Evolutionary conservation across 2,113 vertebrate species (phyloP), one percentile per base, ranked within the genome.

Genomic region (Bothrops jararaca): DNA sequence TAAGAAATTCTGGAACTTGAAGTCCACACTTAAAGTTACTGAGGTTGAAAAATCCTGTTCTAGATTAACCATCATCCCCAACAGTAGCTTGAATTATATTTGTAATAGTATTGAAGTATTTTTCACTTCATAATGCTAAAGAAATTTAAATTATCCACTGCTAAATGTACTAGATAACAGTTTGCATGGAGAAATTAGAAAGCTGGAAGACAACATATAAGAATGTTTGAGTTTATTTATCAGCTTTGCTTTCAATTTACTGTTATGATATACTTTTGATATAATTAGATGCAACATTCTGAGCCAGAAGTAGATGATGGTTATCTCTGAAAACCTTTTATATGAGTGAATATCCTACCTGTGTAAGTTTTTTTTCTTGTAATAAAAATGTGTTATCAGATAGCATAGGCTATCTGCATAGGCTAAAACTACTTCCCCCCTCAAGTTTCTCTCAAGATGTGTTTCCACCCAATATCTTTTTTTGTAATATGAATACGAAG

Each of bases 121-220:
- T 93, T 48, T 0, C 2, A 80, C 3, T 23, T 93, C 54, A 34
- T 0, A n/a, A 69, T 90, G 87, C 15, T n/a, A 18, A 92, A 56
- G 57, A 93, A 39, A 2, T 1, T 20, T 0, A 0, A n/a, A 52
- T 1, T 4, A 0, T 0, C 0, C 29, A 1, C 18, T 52, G 3
- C 12, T 88, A 4, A 64, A n/a, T 42, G 1, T 13, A 12, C 0
- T 69, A n/a, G 93, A 1, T 12, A 86, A 90, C 4, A 20, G 0
- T 0, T 0, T 92, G 39, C 54, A 52, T 48, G 29, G 26, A 89
- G 2, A 29, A 26, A 34, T 0, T 74, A 45, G 23, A 86, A 45
- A 48, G 85, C 9, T 86, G 45, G 85, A 50, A 86, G 39, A 42
- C 74, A 80, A 18, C 54, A 56, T 15, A 15, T 56, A 56, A 74